phyloP scores from a whole-genome alignment of 2,888 invertebrate species.

The Criorhina ranunculi region DNA sequence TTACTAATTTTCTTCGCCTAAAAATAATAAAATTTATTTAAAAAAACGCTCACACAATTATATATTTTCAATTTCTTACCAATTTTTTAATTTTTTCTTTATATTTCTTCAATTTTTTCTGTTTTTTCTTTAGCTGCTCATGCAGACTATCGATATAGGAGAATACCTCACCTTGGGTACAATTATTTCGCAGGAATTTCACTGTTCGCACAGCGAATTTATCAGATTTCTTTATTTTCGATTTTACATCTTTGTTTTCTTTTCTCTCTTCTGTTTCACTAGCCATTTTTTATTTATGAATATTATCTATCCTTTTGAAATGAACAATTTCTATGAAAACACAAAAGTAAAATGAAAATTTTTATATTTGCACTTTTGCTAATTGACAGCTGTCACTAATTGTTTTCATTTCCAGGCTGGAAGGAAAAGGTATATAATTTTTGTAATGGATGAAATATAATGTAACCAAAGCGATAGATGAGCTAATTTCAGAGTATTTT shows the following conservation, averaged over 20 bases:
- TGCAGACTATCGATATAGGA: constrained; percentile 82
- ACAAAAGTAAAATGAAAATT: background rate
- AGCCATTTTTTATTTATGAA: constrained; percentile 71
- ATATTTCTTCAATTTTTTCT: constrained; percentile 86
- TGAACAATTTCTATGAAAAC: background rate
- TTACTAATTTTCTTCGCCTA: constrained; percentile 57
- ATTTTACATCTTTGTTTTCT: constrained; percentile 47
- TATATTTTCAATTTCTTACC: constrained; percentile 82
- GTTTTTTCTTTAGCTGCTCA: constrained; percentile 84
- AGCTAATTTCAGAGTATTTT: too few species aligned
- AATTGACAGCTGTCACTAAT: constrained; percentile 28
- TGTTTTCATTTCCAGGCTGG: constrained; percentile 36
- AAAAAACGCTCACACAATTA: background rate
- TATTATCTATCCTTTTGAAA: background rate
- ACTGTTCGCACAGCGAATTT: constrained; percentile 66
- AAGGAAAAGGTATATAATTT: background rate
- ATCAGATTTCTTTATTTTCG: constrained; percentile 48
- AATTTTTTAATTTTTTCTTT: constrained; percentile 86
- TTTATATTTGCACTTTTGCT: background rate
- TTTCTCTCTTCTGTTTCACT: constrained; percentile 71
- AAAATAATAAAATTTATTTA: background rate
- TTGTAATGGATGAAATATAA: background rate
- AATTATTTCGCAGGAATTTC: constrained; percentile 72
- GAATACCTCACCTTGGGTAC: constrained; percentile 78
- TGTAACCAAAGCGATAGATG: background rate